Conservation (phyloP, 2,888 invertebrate genomes). For the Mantis religiosa region DNA sequence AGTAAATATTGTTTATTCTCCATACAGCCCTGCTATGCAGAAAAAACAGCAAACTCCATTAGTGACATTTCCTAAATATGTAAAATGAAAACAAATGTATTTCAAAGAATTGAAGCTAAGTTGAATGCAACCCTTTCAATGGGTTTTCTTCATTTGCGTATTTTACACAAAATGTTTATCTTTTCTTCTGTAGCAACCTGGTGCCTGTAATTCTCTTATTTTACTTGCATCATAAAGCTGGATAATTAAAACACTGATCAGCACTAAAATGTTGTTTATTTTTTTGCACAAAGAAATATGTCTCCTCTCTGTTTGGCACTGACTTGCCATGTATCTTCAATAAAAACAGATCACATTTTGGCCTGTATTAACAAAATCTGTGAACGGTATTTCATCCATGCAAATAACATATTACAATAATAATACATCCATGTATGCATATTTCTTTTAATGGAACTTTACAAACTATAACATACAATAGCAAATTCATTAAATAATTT, state of each 20-base stretch:
- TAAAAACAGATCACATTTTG: neutral
- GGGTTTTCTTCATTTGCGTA: neutral
- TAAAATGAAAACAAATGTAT: neutral
- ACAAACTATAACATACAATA: neutral
- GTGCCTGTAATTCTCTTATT: too few species aligned
- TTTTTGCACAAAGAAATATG: neutral
- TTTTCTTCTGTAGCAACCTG: too few species aligned
- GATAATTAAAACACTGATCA: neutral
- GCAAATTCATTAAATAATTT: neutral
- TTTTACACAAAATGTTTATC: neutral
- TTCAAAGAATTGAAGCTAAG: neutral
- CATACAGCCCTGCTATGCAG: too few species aligned
- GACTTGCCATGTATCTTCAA: neutral
- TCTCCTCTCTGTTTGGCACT: neutral
- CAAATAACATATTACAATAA: neutral
- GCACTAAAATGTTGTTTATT: neutral
- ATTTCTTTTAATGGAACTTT: neutral
- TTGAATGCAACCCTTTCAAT: neutral
- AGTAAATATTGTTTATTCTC: too few species aligned
- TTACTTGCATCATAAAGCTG: neutral
- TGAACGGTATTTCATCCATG: neutral
- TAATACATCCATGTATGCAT: neutral
- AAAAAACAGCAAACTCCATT: too few species aligned
- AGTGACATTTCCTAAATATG: too few species aligned
- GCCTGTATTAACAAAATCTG: neutral